Evolutionary conservation across 2,797 vertebrate genomes (phyloP), one percentile per base, ranked within the genome.

Genomic region (Thaleichthys pacificus): DNA sequence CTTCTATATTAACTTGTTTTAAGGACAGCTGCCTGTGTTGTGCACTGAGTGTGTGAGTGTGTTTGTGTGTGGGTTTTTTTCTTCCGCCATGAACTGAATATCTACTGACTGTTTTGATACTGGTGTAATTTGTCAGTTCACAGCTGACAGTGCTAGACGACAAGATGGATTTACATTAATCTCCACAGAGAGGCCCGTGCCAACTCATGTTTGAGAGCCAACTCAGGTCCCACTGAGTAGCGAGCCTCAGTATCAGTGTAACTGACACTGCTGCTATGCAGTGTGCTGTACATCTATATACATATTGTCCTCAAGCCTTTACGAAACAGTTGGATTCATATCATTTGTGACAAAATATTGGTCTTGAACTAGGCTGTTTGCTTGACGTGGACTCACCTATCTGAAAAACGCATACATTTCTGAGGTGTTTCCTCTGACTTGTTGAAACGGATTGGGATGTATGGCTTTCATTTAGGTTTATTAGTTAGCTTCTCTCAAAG

Each of bases 1-100:
- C 82, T 88, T 92, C 93, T 95, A 93, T 94, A 93, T 94, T 93
- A 94, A 91, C 93, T 93, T 89, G 91, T 91, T 94, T 42, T 93
- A 89, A 82, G 83, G 92, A 94, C 93, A 95, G 95, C 95, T 95
- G 92, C 76, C 49, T 79, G 79, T 81, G 84, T 85, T 83, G 71
- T 65, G 87, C 85, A 89, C 38, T 5, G 3, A 79, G 78, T 83
- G 79, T 86, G 77, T 75, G 72, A 77, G 75, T 84, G 72, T 76
- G 74, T 83, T 81, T 88, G 78, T 85, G 84, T 82, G 35, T 22
- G n/a, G n/a, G 1, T 72, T 68, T 72, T 82, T 70, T 8, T 61
- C 28, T 26, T n/a, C 60, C 26, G 15, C 32, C 15, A 22, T 64
- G 63, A 57, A 67, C 68, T 22, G 9, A 77, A 54, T 68, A 49